Percentiles rank a stretch among this genome's conserved stretches.
Conservation (phyloP, 1,140 invertebrate genomes). For the Theocolax elegans region DNA sequence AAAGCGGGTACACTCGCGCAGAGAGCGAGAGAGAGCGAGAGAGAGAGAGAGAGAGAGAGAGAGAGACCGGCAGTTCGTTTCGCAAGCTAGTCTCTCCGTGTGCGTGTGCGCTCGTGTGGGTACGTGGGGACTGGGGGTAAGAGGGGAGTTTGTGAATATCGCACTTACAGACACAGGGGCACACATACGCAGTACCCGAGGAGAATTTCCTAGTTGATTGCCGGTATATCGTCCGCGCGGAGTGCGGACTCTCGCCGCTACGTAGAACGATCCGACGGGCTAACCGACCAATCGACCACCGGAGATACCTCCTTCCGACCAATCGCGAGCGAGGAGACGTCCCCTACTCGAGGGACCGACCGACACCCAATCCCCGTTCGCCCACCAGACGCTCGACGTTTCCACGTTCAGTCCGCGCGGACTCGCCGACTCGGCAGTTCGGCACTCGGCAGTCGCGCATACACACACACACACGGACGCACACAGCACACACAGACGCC, state of each 20-base stretch:
- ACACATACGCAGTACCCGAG: conserved; percentile 68
- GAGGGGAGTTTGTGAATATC: conserved; percentile 65
- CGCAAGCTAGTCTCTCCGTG: too few species aligned
- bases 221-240: conserved; percentile 67
- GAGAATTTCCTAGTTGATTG: conserved; percentile 70
- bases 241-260: conserved; percentile 52
- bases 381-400: conserved; percentile 55
- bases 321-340: conserved; percentile 45
- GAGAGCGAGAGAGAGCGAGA: conserved; percentile 28
- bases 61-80: conserved; percentile 22
- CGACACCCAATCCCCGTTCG: conserved; percentile 48
- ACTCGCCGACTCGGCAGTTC: conserved; percentile 41
- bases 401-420: conserved; percentile 57
- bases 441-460: too few species aligned
- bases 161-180: too few species aligned
- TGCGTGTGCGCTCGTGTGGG: conserved; percentile 40
- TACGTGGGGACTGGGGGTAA: conserved; percentile 58
- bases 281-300: conserved; percentile 49
- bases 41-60: conserved; percentile 35
- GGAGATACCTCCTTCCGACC: not conserved
- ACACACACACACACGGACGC: too few species aligned
- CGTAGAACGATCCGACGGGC: too few species aligned
- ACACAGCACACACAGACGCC: too few species aligned
- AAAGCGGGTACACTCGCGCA: conserved; percentile 41
- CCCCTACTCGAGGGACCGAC: conserved; percentile 43